Percentiles rank a stretch among this genome's conserved stretches.
Evolutionary conservation across 2,797 vertebrate genomes (phyloP).

Genomic region (Arctocebus calabarensis): DNA sequence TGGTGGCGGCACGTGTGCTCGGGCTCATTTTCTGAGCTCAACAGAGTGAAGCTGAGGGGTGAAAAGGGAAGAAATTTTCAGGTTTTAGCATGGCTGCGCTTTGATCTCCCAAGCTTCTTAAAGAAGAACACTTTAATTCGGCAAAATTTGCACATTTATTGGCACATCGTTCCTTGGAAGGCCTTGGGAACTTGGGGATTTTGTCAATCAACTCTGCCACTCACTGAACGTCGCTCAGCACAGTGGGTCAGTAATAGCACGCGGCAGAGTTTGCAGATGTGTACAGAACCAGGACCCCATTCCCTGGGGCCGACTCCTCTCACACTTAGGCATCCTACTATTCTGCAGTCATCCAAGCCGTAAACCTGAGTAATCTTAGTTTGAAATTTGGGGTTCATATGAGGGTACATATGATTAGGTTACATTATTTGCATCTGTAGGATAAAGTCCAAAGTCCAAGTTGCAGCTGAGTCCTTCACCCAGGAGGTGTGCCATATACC

Average conservation of each 20-base stretch:
- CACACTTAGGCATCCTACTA: not conserved
- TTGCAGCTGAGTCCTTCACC: no score
- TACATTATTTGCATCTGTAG: no score
- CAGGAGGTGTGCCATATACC: no score
- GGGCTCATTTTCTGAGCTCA: not conserved
- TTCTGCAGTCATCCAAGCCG: not conserved
- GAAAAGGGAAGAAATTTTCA: not conserved
- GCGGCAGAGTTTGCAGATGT: not conserved
- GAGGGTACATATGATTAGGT: no score
- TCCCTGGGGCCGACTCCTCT: not conserved
- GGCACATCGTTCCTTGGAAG: not conserved
- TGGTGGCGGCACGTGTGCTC: not conserved
- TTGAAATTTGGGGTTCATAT: no score
- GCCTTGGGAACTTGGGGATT: not conserved
- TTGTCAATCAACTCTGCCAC: slow-evolving; percentile 29
- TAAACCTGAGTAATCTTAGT: not conserved
- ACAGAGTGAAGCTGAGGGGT: not conserved
- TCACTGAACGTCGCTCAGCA: not conserved
- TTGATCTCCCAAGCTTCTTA: not conserved
- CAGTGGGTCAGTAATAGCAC: not conserved
- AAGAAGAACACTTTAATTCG: not conserved
- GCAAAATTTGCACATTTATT: not conserved
- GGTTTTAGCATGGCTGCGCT: not conserved
- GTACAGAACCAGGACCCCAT: not conserved
- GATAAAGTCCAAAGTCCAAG: no score